Evolutionary conservation across 2,113 vertebrate genomes (phyloP).

Genomic region (Salvelinus fontinalis): DNA sequence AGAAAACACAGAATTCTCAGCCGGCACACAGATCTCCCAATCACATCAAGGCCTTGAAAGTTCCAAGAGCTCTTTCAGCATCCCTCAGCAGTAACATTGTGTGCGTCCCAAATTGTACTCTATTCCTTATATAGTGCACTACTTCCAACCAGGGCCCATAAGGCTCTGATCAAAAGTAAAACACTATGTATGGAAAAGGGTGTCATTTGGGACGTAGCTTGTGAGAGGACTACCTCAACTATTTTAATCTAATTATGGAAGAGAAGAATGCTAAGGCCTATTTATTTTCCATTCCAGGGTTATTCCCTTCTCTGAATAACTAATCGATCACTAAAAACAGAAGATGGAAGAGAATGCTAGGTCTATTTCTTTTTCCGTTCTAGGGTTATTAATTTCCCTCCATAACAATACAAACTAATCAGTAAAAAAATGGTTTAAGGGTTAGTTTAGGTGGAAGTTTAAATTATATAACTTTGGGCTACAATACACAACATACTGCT

Average conservation of each 20-base stretch:
- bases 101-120: no score
- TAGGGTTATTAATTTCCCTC: neutral
- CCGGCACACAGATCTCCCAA: neutral
- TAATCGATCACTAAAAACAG: neutral
- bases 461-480: no score
- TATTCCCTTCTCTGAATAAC: neutral
- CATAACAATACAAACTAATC: neutral
- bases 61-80: slow-evolving; percentile 31
- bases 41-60: slow-evolving; percentile 60
- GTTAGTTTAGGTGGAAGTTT: no score
- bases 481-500: no score
- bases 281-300: slow-evolving; percentile 24
- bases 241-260: slow-evolving; percentile 70
- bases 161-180: no score
- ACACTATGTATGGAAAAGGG: no score
- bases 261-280: slow-evolving; percentile 15
- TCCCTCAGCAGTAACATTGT: slow-evolving; percentile 50
- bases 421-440: neutral
- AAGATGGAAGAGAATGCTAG: no score
- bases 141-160: no score
- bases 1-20: slow-evolving; percentile 30
- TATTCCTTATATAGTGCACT: no score
- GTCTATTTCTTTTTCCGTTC: no score
- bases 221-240: slow-evolving; percentile 69
- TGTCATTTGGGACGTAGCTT: no score